Conservation (phyloP, 37 sponge, comb jelly and placozoan genomes). For the Eunapius fragilis region DNA sequence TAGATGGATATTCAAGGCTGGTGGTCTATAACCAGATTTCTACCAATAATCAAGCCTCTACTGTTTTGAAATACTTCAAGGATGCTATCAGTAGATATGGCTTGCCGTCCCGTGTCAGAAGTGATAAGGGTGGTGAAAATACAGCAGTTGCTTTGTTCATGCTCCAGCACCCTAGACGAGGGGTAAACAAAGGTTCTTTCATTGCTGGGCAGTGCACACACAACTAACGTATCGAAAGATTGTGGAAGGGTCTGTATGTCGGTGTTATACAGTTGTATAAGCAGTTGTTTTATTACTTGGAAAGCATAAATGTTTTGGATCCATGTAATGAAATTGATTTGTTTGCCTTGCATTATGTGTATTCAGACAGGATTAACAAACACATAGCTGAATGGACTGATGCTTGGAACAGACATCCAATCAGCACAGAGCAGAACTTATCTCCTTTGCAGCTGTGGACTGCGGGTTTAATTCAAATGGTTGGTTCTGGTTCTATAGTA, state of each 20-base stretch:
- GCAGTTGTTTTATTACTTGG: conserved; percentile 30
- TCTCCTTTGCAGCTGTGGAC: conserved; percentile 12
- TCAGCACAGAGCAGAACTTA: conserved; percentile 1
- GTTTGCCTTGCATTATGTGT: conserved; percentile 1
- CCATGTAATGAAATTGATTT: conserved; percentile 44
- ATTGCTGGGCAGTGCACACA: conserved; percentile 58
- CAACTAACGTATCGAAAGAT: conserved; percentile 55
- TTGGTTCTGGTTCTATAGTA: too few species aligned
- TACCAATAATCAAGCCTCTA: conserved; percentile 33
- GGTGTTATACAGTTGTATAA: conserved; percentile 30
- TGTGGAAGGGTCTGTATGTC: conserved; percentile 54
- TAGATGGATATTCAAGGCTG: conserved; percentile 52
- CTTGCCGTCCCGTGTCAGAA: conserved; percentile 54
- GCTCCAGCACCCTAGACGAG: conserved; percentile 55
- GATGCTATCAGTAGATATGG: conserved; percentile 39
- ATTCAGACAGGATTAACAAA: conserved; percentile 1
- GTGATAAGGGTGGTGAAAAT: conserved; percentile 58
- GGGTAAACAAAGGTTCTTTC: conserved; percentile 32
- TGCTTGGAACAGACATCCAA: conserved; percentile 20
- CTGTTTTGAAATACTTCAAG: conserved; percentile 32
- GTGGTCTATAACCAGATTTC: conserved; percentile 28
- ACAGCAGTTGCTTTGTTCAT: conserved; percentile 32
- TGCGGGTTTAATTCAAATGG: too few species aligned
- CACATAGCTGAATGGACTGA: not conserved
- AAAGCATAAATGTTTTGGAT: conserved; percentile 28